Conservation (phyloP, 2,113 vertebrate genomes). For the Salvator merianae region DNA sequence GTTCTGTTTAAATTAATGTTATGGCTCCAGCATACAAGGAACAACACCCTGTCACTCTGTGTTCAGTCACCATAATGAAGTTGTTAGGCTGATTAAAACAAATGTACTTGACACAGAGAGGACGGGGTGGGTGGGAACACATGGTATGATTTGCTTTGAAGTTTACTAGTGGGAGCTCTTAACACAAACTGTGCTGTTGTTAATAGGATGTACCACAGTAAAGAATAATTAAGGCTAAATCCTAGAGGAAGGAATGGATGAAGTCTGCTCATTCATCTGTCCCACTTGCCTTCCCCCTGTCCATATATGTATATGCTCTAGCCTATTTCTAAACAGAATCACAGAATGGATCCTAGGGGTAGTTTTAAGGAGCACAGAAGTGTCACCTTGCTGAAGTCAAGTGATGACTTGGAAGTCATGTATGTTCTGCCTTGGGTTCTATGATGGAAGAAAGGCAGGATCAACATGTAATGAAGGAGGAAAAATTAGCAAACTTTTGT, state of each 20-base stretch:
- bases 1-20: constrained; percentile 43
- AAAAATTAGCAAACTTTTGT: no score
- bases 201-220: constrained; percentile 43
- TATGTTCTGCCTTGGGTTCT: no score
- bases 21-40: not conserved
- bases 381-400: no score
- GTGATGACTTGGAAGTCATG: no score
- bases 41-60: constrained; percentile 11
- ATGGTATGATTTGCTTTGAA: constrained; percentile 17
- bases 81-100: constrained; percentile 44
- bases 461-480: no score
- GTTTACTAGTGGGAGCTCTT: constrained; percentile 40
- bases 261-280: not conserved
- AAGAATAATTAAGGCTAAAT: constrained; percentile 53
- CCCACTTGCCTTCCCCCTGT: not conserved
- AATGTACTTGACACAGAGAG: constrained; percentile 25
- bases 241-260: not conserved
- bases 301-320: not conserved
- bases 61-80: constrained; percentile 48
- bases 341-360: no score
- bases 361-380: no score
- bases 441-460: no score
- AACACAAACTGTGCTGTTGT: constrained; percentile 14
- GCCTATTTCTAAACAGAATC: not conserved
- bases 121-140: not conserved